phyloP scores from a whole-genome alignment of 2,113 vertebrate species.

The Brachirus orientalis region DNA sequence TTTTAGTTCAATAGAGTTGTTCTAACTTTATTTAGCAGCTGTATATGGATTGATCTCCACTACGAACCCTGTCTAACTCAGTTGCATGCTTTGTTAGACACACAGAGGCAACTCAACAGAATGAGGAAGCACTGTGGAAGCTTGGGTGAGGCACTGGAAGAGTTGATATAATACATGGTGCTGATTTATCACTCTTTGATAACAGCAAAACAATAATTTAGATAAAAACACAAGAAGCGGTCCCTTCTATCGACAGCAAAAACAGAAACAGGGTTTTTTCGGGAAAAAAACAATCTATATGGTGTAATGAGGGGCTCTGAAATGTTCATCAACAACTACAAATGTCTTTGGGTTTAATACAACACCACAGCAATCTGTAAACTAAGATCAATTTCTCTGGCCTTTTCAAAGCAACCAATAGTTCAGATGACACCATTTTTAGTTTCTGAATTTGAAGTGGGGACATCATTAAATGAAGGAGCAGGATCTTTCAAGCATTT shows the following conservation, averaged over 20 bases:
- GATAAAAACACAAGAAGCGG: slow-evolving; percentile 30
- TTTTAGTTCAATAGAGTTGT: slow-evolving; percentile 47
- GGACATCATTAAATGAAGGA: slow-evolving; percentile 58
- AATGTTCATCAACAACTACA: slow-evolving; percentile 42
- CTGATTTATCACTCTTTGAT: slow-evolving; percentile 38
- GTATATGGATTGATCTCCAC: slow-evolving; percentile 37
- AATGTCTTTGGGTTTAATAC: slow-evolving; percentile 40
- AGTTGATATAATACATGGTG: slow-evolving; percentile 13
- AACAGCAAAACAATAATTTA: slow-evolving; percentile 16
- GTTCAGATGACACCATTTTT: slow-evolving; percentile 51
- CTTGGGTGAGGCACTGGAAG: slow-evolving; percentile 20
- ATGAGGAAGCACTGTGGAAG: slow-evolving; percentile 42
- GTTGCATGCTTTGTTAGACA: slow-evolving; percentile 54
- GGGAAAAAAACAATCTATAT: slow-evolving; percentile 2
- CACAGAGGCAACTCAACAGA: slow-evolving; percentile 31
- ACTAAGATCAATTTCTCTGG: slow-evolving; percentile 36
- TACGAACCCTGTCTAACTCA: slow-evolving; percentile 42
- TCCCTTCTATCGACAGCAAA: slow-evolving; percentile 6
- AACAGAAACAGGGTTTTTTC: slow-evolving; percentile 17
- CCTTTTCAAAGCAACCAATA: slow-evolving; percentile 45
- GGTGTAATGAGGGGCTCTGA: slow-evolving; percentile 36
- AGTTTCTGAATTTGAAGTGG: slow-evolving; percentile 62
- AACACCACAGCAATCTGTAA: slow-evolving; percentile 35
- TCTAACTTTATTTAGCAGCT: slow-evolving; percentile 51
- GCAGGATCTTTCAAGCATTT: slow-evolving; percentile 66